Evolutionary conservation across 2,113 vertebrate genomes (phyloP), one percentile per base, ranked within the genome.

Genomic region (Rhabdornis inornatus): DNA sequence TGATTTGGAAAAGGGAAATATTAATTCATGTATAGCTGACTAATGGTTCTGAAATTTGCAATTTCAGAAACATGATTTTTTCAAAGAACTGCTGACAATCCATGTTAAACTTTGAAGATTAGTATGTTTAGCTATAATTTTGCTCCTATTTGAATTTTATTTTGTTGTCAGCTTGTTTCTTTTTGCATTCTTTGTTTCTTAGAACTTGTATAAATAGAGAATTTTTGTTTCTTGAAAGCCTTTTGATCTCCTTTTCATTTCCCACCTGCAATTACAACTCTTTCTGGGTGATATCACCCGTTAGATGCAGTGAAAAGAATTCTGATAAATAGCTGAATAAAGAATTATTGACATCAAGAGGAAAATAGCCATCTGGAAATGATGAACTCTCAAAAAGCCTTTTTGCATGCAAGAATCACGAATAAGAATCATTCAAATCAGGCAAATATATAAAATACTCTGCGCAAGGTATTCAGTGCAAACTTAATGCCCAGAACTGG

Each of bases 341-440:
- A 77, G 33, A 90, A 68, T 64, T 92, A 95, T 92, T 90, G 70
- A 90, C 60, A 93, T n/a, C 24, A 88, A 93, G 79, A 81, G 28
- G 79, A 96, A 97, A 93, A 93, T 75, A 90, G 49, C 70, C 82
- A 94, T 55, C 92, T 96, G 77, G 84, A 92, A 91, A 42, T 78
- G 64, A 93, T 49, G 60, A 93, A 86, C 28, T 78, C 71, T 81
- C 45, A 86, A 66, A 94, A 90, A 88, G 27, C 13, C 45, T 72
- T 24, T 83, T 86, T 96, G 39, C 33, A 52, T 85, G 22, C 20
- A 90, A 75, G 56, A 93, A 83, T 64, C 24, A 47, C 1, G 33
- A 88, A 79, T 61, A 80, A 90, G n/a, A 85, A 92, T 13, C 7
- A 89, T 85, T 63, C 30, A 7, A 87, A 40, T 55, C 35, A 91